Percentiles rank a stretch among this genome's conserved stretches.
These are phyloP conservation scores for Scrobipalpa costella DNA, from an alignment of 2,888 invertebrate genomes.

Conservation along the genomic window DNA sequence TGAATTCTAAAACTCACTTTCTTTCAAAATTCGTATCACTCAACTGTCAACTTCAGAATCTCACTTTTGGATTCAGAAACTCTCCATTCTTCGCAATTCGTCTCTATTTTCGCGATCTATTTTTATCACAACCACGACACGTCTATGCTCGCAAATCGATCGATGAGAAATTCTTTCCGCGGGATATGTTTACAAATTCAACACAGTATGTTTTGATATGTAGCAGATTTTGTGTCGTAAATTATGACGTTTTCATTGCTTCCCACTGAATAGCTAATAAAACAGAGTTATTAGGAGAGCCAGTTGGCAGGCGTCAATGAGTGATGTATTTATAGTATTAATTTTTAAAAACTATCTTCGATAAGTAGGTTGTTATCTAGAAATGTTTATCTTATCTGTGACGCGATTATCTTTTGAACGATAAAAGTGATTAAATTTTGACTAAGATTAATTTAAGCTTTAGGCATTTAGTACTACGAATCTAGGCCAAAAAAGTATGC, in stretches of 20 bases:
- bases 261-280: conserved; percentile 46
- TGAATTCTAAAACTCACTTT: background rate
- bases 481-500: background rate
- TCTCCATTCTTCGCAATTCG: background rate
- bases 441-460: background rate
- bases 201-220: conserved; percentile 55
- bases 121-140: conserved; percentile 17
- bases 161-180: conserved; percentile 24
- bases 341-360: background rate
- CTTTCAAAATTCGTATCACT: background rate
- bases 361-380: background rate
- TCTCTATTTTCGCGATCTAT: background rate
- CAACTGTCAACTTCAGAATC: no score
- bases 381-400: background rate
- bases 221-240: conserved; percentile 47
- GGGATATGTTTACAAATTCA: conserved; percentile 44
- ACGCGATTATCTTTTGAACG: background rate
- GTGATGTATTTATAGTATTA: conserved; percentile 19
- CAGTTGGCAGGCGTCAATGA: conserved; percentile 12
- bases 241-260: conserved; percentile 31
- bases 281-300: conserved; percentile 42
- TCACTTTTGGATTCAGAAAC: background rate
- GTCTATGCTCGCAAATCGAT: conserved; percentile 18
- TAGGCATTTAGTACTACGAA: background rate
- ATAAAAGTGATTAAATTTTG: background rate